Evolutionary conservation across 2,888 invertebrate species (phyloP).

Genomic region (Osmoderma eremita): DNA sequence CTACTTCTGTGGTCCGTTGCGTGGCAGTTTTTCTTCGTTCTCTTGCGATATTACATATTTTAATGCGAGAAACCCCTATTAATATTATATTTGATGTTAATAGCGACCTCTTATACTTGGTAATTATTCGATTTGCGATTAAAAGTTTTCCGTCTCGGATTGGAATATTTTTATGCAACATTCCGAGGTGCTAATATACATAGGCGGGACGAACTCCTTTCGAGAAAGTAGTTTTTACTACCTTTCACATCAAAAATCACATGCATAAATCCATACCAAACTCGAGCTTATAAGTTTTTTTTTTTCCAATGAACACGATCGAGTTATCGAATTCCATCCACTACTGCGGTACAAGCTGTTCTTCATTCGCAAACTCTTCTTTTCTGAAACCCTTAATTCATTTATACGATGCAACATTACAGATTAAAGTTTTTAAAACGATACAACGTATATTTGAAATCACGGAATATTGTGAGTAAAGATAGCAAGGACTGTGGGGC

Average conservation of each 20-base stretch:
- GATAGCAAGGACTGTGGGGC: too few relatives aligned
- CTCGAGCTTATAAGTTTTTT: too few relatives aligned
- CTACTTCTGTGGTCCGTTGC: slow-evolving; percentile 14
- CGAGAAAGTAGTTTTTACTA: not conserved
- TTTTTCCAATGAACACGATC: too few relatives aligned
- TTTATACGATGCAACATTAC: too few relatives aligned
- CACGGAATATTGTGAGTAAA: too few relatives aligned
- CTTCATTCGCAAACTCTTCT: too few relatives aligned
- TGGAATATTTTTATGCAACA: slow-evolving; percentile 21
- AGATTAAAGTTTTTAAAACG: too few relatives aligned
- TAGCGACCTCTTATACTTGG: slow-evolving; percentile 43
- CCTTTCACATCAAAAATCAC: slow-evolving; percentile 5
- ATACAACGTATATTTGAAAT: too few relatives aligned
- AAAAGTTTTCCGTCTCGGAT: slow-evolving; percentile 39
- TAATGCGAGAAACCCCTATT: slow-evolving; percentile 43
- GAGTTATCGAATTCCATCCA: too few relatives aligned
- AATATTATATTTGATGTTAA: slow-evolving; percentile 44
- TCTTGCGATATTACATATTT: slow-evolving; percentile 28
- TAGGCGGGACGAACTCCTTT: slow-evolving; percentile 6
- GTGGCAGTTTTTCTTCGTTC: slow-evolving; percentile 43
- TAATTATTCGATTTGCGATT: slow-evolving; percentile 40
- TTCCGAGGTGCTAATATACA: not conserved
- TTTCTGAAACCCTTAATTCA: too few relatives aligned
- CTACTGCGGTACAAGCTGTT: too few relatives aligned
- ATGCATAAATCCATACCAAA: slow-evolving; percentile 11